Percentiles rank a stretch among this genome's conserved stretches.
Conservation (phyloP, 2,888 invertebrate genomes). For the Nineta flava region DNA sequence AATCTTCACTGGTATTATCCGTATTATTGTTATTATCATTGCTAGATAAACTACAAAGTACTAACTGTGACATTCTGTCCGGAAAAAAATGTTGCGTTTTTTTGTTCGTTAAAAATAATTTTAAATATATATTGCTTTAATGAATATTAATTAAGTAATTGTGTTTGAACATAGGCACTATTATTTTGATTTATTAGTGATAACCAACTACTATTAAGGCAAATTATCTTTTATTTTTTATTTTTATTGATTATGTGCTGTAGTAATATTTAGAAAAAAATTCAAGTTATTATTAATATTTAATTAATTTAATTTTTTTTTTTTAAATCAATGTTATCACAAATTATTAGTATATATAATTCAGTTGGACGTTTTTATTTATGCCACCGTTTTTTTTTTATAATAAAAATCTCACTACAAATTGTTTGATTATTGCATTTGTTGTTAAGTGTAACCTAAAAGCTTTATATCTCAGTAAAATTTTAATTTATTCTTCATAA, state of each 20-base stretch:
- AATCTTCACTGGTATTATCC: slow-evolving; percentile 75
- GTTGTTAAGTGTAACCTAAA: no score
- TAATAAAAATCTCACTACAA: no score
- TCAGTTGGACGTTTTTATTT: no score
- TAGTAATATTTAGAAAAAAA: no score
- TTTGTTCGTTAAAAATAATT: no score
- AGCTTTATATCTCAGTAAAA: no score
- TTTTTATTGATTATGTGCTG: background rate
- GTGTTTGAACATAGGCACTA: slow-evolving; percentile 3
- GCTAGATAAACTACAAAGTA: slow-evolving; percentile 43
- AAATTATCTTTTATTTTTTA: background rate
- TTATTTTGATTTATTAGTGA: background rate
- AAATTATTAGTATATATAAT: no score
- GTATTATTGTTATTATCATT: slow-evolving; percentile 52
- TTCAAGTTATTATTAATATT: no score
- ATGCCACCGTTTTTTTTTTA: no score
- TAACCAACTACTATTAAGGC: background rate
- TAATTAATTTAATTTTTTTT: no score
- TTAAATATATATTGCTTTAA: background rate
- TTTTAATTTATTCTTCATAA: no score
- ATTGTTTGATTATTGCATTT: no score
- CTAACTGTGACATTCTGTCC: slow-evolving; percentile 52
- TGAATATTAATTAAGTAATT: background rate
- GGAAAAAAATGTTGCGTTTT: background rate
- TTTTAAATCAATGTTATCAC: background rate